Conservation (phyloP, 2,888 invertebrate species). For the Pristionchus mayeri region DNA sequence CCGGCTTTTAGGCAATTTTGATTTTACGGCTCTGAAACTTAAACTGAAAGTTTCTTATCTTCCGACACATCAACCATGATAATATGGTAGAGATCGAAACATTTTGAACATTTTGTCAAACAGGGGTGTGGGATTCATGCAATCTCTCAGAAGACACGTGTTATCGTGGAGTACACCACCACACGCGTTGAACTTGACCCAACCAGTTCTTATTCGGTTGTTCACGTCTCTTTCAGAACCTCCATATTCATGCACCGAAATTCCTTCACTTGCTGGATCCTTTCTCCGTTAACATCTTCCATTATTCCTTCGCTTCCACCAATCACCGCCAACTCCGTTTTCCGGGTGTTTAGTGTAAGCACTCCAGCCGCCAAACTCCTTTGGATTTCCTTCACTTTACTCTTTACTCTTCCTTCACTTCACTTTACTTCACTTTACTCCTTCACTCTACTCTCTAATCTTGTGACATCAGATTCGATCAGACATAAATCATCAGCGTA, state of each 20-base stretch:
- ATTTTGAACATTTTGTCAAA: too few relatives aligned
- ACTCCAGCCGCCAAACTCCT: not conserved
- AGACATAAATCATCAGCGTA: too few relatives aligned
- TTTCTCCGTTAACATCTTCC: not conserved
- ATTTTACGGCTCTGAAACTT: too few relatives aligned
- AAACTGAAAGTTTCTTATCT: too few relatives aligned
- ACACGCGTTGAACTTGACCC: constrained; percentile 2
- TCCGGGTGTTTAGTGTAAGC: not conserved
- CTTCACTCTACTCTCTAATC: not conserved
- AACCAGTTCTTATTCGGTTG: not conserved
- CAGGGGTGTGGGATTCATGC: too few relatives aligned
- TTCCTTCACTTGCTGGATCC: not conserved
- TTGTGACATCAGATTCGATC: not conserved
- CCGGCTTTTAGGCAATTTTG: too few relatives aligned
- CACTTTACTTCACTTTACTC: too few relatives aligned
- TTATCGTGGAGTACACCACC: too few relatives aligned
- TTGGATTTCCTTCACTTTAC: not conserved
- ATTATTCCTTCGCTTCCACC: not conserved
- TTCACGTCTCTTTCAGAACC: not conserved
- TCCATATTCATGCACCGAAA: not conserved
- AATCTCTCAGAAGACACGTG: too few relatives aligned
- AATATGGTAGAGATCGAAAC: too few relatives aligned
- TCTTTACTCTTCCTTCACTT: too few relatives aligned
- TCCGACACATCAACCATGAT: too few relatives aligned
- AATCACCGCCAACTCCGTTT: not conserved